Conservation (phyloP, 2,113 vertebrate genomes). For the Orthonyx spaldingii region DNA sequence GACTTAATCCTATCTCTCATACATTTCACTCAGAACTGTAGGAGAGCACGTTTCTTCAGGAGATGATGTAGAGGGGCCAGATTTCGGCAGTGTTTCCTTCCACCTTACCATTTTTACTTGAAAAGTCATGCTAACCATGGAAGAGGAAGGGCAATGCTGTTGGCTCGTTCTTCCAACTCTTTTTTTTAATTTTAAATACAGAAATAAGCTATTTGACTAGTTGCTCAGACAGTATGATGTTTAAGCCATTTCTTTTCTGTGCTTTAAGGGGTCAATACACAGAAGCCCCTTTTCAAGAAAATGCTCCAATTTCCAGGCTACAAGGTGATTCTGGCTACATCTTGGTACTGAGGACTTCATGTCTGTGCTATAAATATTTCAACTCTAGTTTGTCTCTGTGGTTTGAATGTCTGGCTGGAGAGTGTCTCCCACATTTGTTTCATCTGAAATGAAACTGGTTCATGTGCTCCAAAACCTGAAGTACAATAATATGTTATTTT, state of each 20-base stretch:
- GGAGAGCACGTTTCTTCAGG: neutral
- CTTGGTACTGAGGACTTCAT: neutral
- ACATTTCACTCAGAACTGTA: neutral
- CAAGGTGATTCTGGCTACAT: neutral
- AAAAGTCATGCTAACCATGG: neutral
- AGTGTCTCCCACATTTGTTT: neutral
- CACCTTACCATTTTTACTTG: neutral
- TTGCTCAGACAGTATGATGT: neutral
- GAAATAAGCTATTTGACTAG: neutral
- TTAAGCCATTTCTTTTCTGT: neutral
- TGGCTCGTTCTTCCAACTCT: neutral
- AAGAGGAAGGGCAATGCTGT: neutral
- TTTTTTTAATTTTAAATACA: neutral
- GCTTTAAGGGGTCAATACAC: neutral
- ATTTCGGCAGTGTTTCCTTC: neutral
- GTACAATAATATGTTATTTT: neutral
- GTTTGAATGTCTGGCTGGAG: neutral
- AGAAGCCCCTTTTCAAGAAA: neutral
- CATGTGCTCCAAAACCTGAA: accelerated
- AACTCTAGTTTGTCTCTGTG: neutral
- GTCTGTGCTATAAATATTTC: neutral
- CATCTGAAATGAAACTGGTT: neutral
- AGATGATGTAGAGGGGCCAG: neutral
- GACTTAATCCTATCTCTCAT: neutral
- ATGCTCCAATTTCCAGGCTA: neutral